Percentiles rank a stretch among this genome's conserved stretches.
phyloP scores from a whole-genome alignment of 2,888 invertebrate species.

The Rotaria sp. region DNA sequence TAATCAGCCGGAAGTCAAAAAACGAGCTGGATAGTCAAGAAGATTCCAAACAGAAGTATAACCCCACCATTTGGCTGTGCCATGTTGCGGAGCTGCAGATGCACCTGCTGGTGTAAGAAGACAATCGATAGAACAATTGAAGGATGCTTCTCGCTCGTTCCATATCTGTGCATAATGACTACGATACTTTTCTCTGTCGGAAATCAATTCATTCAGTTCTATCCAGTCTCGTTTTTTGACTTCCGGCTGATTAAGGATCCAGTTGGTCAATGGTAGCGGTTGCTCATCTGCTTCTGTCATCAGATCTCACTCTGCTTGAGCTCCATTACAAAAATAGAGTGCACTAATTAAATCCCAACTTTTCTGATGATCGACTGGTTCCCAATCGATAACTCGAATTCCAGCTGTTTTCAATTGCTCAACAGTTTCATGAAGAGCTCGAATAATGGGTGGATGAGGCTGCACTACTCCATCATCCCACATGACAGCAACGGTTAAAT shows the following conservation, averaged over 20 bases:
- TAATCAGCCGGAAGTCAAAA: too few relatives aligned
- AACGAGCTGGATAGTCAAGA: slow-evolving; percentile 1
- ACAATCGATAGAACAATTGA: neutral
- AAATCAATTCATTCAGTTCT: neutral
- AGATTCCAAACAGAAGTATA: neutral
- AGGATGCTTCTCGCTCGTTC: neutral
- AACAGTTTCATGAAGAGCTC: neutral
- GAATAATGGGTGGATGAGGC: neutral
- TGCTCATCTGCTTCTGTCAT: neutral
- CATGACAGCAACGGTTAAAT: neutral
- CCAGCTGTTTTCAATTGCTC: neutral
- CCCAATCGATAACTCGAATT: neutral
- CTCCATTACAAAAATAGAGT: neutral
- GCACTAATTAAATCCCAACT: neutral
- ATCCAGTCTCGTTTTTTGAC: neutral
- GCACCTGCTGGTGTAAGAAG: neutral
- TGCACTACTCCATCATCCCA: neutral
- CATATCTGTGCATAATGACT: neutral
- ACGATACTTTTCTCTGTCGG: neutral
- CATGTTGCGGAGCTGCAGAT: neutral
- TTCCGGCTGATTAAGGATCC: neutral
- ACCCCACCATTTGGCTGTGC: neutral
- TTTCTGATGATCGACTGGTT: neutral
- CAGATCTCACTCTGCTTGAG: neutral
- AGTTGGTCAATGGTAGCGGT: neutral